phyloP scores from a whole-genome alignment of 2,797 vertebrate genomes.

The Eospalax fontanierii region DNA sequence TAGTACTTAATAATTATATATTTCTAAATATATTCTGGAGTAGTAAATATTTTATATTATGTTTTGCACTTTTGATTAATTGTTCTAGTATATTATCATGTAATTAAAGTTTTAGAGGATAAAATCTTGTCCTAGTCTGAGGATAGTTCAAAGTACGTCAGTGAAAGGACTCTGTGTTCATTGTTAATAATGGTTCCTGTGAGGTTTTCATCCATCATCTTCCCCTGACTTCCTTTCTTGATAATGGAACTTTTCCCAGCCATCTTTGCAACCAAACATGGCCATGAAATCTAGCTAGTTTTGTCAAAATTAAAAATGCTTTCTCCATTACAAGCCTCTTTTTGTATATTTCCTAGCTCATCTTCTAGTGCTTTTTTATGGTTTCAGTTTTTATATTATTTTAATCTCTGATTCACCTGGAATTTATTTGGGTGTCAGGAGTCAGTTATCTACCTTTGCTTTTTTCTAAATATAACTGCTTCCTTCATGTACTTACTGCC shows the following conservation, averaged over 20 bases:
- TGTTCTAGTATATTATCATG: background rate
- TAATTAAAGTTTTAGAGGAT: constrained; percentile 29
- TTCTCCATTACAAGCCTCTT: constrained; percentile 36
- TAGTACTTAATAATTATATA: constrained; percentile 26
- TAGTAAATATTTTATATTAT: constrained; percentile 3
- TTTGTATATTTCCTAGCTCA: constrained; percentile 58
- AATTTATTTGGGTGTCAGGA: constrained; percentile 43
- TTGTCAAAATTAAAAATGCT: constrained; percentile 27
- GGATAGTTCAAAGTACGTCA: background rate
- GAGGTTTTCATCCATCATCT: background rate
- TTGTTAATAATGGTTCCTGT: background rate
- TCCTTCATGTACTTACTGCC: background rate
- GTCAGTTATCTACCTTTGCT: background rate
- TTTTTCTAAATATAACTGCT: constrained; percentile 18
- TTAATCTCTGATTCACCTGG: constrained; percentile 43
- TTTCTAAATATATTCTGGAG: background rate
- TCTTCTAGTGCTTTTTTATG: background rate
- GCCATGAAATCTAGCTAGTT: background rate
- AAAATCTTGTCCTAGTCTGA: constrained; percentile 3
- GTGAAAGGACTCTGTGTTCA: background rate
- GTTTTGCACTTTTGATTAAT: background rate
- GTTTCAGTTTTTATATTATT: constrained; percentile 24
- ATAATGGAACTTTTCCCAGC: background rate
- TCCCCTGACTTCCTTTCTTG: background rate
- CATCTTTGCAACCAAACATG: background rate